A percentile compares a stretch with the other conserved stretches of the same genome.
phyloP scores from a whole-genome alignment of 2,888 invertebrate genomes.

The Cryptus armator region DNA sequence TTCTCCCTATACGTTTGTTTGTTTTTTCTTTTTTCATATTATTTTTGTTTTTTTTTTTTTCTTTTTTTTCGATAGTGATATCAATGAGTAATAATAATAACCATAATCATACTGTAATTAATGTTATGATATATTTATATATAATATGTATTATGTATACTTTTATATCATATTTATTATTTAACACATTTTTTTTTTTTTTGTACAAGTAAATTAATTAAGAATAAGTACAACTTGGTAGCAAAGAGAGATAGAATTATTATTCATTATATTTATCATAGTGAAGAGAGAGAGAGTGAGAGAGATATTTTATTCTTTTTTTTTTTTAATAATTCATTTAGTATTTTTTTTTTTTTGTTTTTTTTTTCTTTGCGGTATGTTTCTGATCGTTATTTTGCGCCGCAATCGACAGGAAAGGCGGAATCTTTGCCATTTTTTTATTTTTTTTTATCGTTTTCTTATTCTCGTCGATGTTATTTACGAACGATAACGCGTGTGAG shows the following conservation, averaged over 20 bases:
- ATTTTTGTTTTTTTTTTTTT: slow-evolving; percentile 70
- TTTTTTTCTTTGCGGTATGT: slow-evolving; percentile 67
- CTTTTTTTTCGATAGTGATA: slow-evolving; percentile 74
- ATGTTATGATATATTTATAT: slow-evolving; percentile 71
- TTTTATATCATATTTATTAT: slow-evolving; percentile 83
- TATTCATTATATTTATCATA: slow-evolving; percentile 83
- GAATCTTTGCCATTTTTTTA: slow-evolving; percentile 68
- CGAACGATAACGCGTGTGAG: slow-evolving; percentile 42
- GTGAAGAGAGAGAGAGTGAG: slow-evolving; percentile 71
- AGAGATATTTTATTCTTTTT: slow-evolving; percentile 67
- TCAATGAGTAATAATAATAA: slow-evolving; percentile 73
- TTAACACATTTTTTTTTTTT: slow-evolving; percentile 81
- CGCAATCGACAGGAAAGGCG: slow-evolving; percentile 65
- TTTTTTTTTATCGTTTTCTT: slow-evolving; percentile 38
- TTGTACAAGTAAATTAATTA: slow-evolving; percentile 86
- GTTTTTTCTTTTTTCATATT: slow-evolving; percentile 38
- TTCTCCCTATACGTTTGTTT: slow-evolving; percentile 43
- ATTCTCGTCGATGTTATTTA: slow-evolving; percentile 22
- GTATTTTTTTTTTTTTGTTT: slow-evolving; percentile 62
- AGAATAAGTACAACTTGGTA: slow-evolving; percentile 86
- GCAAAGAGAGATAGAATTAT: slow-evolving; percentile 86
- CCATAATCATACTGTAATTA: slow-evolving; percentile 72
- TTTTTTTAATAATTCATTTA: slow-evolving; percentile 65
- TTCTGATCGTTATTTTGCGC: slow-evolving; percentile 64
- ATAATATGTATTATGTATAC: slow-evolving; percentile 81